Percentiles rank a stretch among this genome's conserved stretches.
Evolutionary conservation across 2,113 vertebrate genomes (phyloP).

Genomic region (Macrotis lagotis): DNA sequence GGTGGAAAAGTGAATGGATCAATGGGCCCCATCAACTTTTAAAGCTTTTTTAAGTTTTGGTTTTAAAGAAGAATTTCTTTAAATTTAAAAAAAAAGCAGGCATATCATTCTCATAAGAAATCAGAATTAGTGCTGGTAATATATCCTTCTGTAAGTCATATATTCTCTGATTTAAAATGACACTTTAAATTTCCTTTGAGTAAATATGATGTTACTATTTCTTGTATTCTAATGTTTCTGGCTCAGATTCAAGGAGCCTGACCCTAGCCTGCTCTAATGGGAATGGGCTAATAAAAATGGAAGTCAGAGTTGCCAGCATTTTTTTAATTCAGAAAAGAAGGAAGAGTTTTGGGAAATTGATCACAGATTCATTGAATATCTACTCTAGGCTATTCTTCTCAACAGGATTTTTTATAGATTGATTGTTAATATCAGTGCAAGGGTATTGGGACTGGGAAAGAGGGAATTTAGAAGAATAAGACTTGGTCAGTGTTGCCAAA

Average conservation of each 20-base stretch:
- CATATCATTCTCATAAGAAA: not conserved
- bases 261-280: not conserved
- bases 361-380: not conserved
- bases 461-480: not conserved
- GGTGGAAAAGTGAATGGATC: not conserved
- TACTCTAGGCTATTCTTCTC: not conserved
- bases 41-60: not conserved
- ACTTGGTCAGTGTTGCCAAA: not conserved
- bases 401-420: not conserved
- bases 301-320: not conserved
- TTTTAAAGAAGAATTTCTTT: not conserved
- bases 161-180: not conserved
- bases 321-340: not conserved
- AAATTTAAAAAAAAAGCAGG: too few species aligned
- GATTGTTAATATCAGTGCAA: not conserved
- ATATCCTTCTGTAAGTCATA: not conserved
- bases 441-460: not conserved
- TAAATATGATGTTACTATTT: not conserved
- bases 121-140: not conserved
- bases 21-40: not conserved
- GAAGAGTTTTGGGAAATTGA: not conserved
- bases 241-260: not conserved
- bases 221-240: too few species aligned
- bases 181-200: not conserved
- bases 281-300: not conserved